Evolutionary conservation across 2,888 invertebrate genomes (phyloP), one percentile per base, ranked within the genome.

Genomic region (Acronicta psi): DNA sequence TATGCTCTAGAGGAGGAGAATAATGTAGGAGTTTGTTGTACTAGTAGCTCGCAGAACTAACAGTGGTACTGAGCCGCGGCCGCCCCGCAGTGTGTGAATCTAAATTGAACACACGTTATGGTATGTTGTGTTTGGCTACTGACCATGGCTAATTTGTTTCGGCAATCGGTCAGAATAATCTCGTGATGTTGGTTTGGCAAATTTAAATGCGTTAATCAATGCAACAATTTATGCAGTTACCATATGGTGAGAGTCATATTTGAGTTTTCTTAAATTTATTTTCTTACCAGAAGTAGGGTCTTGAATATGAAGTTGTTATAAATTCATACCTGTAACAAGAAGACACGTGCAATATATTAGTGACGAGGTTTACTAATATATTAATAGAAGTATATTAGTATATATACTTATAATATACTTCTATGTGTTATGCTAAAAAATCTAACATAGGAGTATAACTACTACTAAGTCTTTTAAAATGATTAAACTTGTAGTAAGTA

Each of bases 111-210:
- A 34, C 40, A 43, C 51, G 46, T 63, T 55, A 42, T 14, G 36
- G 25, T 40, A 4, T 34, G 52, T 44, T 67, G 40, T 67, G 36
- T 53, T 64, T 58, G 65, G 23, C 38, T 34, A 40, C 52, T 34
- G 53, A 8, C 53, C 52, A 58, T 58, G 45, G 45, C 40, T 67
- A 70, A 67, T 64, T 70, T 46, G 58, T 64, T 43, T 65, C 70
- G 49, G 42, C 52, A 55, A 53, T 70, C 49, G 42, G 36, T 57
- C 45, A 31, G 50, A 42, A 53, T 53, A 46, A 58, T 46, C 42
- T 56, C 18, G 23, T 23, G 61, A 45, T n/a, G n/a, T n/a, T n/a
- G n/a, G n/a, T n/a, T n/a, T n/a, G n/a, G n/a, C n/a, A n/a, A n/a
- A n/a, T n/a, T n/a, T n/a, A n/a, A n/a, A n/a, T n/a, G n/a, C n/a